Base-by-base conservation (phyloP, 2,888 invertebrate genomes). In the Nipponacmea schrenckii region DNA sequence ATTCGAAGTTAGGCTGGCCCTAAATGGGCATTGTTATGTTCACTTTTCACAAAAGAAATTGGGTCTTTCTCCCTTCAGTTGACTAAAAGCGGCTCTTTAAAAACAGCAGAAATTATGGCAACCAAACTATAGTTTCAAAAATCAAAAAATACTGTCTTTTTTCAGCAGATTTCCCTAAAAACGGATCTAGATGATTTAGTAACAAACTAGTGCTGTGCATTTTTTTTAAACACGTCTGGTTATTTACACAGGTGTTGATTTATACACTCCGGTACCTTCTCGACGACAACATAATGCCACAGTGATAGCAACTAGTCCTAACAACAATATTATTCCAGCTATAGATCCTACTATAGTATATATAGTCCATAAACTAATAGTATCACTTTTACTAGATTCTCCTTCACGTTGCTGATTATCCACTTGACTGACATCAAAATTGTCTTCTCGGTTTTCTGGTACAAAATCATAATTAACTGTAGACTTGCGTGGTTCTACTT, bases 281-380 rank as follows among this genome's bases (percentile, higher is more conserved):
- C 77, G 75, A 63, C 81, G 80, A 72, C 84, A 84, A 73, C 82
- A 84, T 27, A 85, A 74, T 5, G 85, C 84, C 10, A 85, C 79
- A 8, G 82, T 80, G 62, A 85, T 84, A 56, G 85, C 84, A 31
- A 85, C 77, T 17, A 85, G 78, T 31, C 85, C 84, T 15, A 83
- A 76, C 44, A 85, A 74, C 1, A 85, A 76, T 44, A 85, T 81
- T 1, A 83, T 83, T 2, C 85, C 85, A 0, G 82, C 84, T 12
- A 85, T 80, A 7, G 84, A 80, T 14, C 85, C 85, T 0, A 85
- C 85, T 62, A 85, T 84, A 20, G 83, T 84, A 73, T 85, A 85
- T 31, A 85, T 82, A 31, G 83, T 84, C 83, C 83, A 83, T 2
- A 83, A 77, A 67, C 80, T 81, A 17, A 85, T 77, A 31, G 73